A percentile compares a stretch with the other conserved stretches of the same genome.
Conservation (phyloP, 2,888 invertebrate species). For the Cantharis lateralis region DNA sequence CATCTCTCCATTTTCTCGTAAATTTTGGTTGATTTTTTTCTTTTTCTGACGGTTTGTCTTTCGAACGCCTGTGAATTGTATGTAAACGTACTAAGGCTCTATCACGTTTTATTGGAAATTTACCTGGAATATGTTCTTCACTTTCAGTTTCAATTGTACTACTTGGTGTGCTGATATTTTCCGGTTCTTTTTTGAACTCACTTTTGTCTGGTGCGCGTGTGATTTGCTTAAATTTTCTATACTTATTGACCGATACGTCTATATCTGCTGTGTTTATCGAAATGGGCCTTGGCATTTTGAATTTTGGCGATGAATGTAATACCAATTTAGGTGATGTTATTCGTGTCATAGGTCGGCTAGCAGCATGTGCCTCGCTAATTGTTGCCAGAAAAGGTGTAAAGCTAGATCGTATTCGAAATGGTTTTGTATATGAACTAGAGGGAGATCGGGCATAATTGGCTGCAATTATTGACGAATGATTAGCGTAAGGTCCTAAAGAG, state of each 20-base stretch:
- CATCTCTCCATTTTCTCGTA: conserved; percentile 63
- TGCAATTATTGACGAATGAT: conserved; percentile 55
- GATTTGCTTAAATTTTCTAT: conserved; percentile 52
- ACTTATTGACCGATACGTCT: conserved; percentile 75
- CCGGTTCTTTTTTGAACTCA: conserved; percentile 22
- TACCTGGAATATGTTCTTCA: conserved; percentile 48
- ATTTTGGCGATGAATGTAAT: conserved; percentile 55
- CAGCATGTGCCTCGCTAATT: conserved; percentile 66
- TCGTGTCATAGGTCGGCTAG: conserved; percentile 55
- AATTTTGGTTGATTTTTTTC: conserved; percentile 44
- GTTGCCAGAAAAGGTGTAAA: conserved; percentile 78
- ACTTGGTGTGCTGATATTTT: conserved; percentile 18
- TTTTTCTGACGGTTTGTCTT: conserved; percentile 41
- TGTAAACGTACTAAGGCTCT: conserved; percentile 76
- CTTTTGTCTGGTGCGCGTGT: conserved; percentile 28
- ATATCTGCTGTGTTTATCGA: conserved; percentile 85
- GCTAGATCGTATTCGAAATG: conserved; percentile 53
- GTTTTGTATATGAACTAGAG: conserved; percentile 36
- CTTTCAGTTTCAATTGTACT: conserved; percentile 56
- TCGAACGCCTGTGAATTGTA: conserved; percentile 58
- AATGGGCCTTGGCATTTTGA: conserved; percentile 66
- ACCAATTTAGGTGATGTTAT: conserved; percentile 61
- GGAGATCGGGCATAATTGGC: conserved; percentile 47
- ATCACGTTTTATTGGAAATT: conserved; percentile 67
- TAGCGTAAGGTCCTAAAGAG: conserved; percentile 61